Base-by-base conservation (phyloP, 2,797 vertebrate species). In the Acestrorhynchus altus region DNA sequence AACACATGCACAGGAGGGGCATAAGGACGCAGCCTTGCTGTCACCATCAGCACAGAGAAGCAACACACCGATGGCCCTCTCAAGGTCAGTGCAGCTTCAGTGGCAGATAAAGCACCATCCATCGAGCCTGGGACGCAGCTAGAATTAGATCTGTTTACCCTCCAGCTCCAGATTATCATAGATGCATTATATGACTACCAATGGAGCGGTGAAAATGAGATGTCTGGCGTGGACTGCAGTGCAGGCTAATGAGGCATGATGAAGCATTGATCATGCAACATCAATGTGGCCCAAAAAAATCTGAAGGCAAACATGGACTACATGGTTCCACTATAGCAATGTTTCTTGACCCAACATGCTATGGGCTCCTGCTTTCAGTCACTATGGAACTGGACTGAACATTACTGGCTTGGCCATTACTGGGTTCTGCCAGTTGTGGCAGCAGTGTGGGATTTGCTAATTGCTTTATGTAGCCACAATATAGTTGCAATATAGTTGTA, bases 21-120 rank as follows among this genome's bases (percentile, higher is more conserved):
- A 66, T 47, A 26, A 66, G 64, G 64, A 66, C 64, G 47, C 64
- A 16, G 40, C 39, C 26, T 40, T 16, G 31, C 60, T 65, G 40
- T 46, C 64, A n/a, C 42, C 8, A 4, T 2, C 40, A 78, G 24
- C 59, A 78, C n/a, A 35, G 22, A 40, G 22, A 73, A 51, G 31
- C 31, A 51, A 44, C 16, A 59, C 28, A 64, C 28, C 31, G 49
- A 52, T 4, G 54, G 15, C 54, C 68, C 77, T 31, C 42, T 76
- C 70, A 84, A 82, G 70, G 70, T 44, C 54, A 75, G 64, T 22
- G 12, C 10, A n/a, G 64, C 84, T 74, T 77, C 86, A 81, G 61
- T 75, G 71, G 72, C 82, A 89, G 83, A 46, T 81, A 69, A 78
- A 81, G 39, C 61, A 44, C 20, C 60, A 60, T 26, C 9, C 22